Conservation (phyloP, 1,140 invertebrate genomes). For the Diuraphis noxia region DNA sequence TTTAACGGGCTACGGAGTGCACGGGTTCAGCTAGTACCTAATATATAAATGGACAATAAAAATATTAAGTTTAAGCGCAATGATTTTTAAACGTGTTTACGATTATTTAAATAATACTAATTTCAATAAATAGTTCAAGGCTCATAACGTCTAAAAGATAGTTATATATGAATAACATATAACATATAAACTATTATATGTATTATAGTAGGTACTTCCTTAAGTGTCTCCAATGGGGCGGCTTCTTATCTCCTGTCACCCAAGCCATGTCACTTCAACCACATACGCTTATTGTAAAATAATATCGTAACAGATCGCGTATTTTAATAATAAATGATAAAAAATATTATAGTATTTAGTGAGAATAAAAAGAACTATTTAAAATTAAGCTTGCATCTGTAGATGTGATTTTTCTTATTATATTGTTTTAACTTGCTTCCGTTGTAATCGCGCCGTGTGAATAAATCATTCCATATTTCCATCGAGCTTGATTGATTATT, state of each 20-base stretch:
- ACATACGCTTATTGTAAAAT: too few relatives aligned
- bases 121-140: neutral
- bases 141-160: neutral
- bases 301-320: too few relatives aligned
- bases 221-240: too few relatives aligned
- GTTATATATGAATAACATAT: neutral
- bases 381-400: neutral
- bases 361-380: neutral
- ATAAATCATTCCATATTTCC: neutral
- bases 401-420: neutral
- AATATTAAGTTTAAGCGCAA: neutral
- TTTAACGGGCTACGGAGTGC: too few relatives aligned
- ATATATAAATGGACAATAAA: neutral
- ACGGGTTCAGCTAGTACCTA: too few relatives aligned
- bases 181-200: neutral
- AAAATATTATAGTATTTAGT: too few relatives aligned
- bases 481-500: slow-evolving; percentile 24
- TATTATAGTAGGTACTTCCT: too few relatives aligned
- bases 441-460: neutral
- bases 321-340: too few relatives aligned
- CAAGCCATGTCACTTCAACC: too few relatives aligned
- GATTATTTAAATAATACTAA: neutral
- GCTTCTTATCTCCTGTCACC: too few relatives aligned
- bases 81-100: neutral
- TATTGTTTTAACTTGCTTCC: neutral